These are phyloP conservation scores for Zootermopsis nevadensis DNA, from an alignment of 2,888 invertebrate genomes.

Conservation along the genomic window DNA sequence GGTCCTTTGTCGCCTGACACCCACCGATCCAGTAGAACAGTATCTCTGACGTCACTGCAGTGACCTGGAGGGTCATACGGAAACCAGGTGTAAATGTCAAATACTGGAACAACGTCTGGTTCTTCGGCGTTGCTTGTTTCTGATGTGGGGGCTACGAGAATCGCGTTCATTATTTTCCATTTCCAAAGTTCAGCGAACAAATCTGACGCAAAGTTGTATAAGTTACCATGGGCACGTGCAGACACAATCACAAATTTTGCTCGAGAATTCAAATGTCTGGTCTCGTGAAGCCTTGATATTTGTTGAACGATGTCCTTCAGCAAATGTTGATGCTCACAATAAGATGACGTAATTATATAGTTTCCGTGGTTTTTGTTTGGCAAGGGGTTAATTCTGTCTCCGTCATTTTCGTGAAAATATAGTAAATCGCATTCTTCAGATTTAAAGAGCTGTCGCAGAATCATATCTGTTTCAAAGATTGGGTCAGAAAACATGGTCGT, in stretches of 20 bases:
- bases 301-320: background rate
- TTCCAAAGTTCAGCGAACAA: background rate
- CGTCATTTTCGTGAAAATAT: background rate
- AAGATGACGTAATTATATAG: background rate
- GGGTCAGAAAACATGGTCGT: background rate
- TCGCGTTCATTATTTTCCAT: background rate
- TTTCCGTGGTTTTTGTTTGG: background rate
- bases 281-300: background rate
- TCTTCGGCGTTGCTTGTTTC: background rate
- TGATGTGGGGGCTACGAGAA: background rate
- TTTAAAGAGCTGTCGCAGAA: background rate
- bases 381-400: background rate
- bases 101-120: background rate
- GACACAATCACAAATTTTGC: background rate
- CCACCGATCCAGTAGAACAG: background rate
- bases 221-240: background rate
- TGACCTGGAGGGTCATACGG: background rate
- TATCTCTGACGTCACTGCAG: background rate
- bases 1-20: background rate
- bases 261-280: background rate
- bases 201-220: background rate
- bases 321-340: background rate
- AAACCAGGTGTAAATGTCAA: constrained; percentile 9
- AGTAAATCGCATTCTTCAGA: background rate
- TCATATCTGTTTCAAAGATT: background rate